Evolutionary conservation across 2,113 vertebrate species (phyloP), one percentile per base, ranked within the genome.

Genomic region (Butorides virescens): DNA sequence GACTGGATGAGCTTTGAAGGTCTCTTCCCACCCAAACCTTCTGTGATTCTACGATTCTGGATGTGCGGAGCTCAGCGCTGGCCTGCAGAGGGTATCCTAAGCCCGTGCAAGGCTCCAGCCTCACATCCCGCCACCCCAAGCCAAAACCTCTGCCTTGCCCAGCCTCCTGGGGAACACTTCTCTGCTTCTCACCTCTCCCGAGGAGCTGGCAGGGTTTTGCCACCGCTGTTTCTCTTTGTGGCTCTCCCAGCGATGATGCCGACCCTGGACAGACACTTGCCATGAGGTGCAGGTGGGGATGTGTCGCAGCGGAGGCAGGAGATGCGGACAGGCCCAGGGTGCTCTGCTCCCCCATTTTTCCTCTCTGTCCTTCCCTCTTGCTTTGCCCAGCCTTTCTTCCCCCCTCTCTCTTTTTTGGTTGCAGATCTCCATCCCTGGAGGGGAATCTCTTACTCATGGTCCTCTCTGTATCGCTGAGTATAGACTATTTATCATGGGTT

Each of bases 81-180:
- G 90, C 93, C 96, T 96, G 95, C 78, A 97, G 95, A 95, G 92
- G 93, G 95, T 95, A 86, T 52, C 96, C 95, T 96, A 95, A 95
- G 63, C 75, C 90, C 8, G 5, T 50, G 63, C 92, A 92, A 79
- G 9, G 67, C 85, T 92, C 74, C 77, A 42, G 53, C 65, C 47
- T 86, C 15, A 0, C 17, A 10, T 39, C 53, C 66, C 4, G 10
- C 37, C 19, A 3, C 21, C 56, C 56, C 27, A 17, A 67, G 52
- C 73, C 49, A 18, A 56, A 71, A 44, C 11, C 23, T 77, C 68
- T 50, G 76, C 70, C 70, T 25, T 34, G 23, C 39, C 5, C 59
- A 23, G 67, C 17, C 67, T 36, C 10, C 1, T 1, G 1, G n/a
- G 47, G 32, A 34, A 4, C 2, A 0, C 32, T 67, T 36, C 56